These are phyloP conservation scores for Aplysina aerophoba DNA, from an alignment of 37 sponge, comb jelly and placozoan genomes.

Conservation along the genomic window DNA sequence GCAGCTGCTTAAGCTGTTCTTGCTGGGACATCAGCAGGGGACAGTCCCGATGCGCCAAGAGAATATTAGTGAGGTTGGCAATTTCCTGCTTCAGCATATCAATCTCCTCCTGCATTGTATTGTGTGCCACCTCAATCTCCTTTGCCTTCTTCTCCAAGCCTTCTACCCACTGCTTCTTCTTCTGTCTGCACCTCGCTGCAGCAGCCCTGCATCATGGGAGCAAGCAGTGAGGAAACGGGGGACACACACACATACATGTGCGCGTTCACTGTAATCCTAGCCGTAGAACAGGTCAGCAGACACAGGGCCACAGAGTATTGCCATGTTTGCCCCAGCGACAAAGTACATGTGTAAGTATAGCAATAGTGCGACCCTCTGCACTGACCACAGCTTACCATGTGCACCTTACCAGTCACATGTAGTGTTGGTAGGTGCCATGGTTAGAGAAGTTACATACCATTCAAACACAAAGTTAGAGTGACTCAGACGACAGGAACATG, in stretches of 20 bases:
- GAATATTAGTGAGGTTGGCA: slow-evolving; percentile 87
- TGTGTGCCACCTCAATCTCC: slow-evolving; percentile 62
- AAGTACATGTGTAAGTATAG: too few species aligned
- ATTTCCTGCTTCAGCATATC: slow-evolving; percentile 73
- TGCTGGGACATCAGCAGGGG: slow-evolving; percentile 73
- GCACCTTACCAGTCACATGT: too few species aligned
- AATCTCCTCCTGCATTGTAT: slow-evolving; percentile 72
- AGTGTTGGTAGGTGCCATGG: too few species aligned
- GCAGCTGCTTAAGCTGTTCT: slow-evolving; percentile 38
- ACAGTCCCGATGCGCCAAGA: slow-evolving; percentile 91
- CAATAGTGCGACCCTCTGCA: too few species aligned
- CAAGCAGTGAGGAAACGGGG: background rate
- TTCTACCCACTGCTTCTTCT: slow-evolving; percentile 90
- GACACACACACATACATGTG: background rate
- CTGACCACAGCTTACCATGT: too few species aligned
- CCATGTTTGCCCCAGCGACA: too few species aligned
- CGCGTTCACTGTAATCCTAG: too few species aligned
- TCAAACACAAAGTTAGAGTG: too few species aligned
- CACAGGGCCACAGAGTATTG: too few species aligned
- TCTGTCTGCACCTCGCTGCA: slow-evolving; percentile 83
- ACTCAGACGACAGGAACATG: too few species aligned
- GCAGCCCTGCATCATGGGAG: slow-evolving; percentile 71
- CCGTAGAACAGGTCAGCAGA: too few species aligned
- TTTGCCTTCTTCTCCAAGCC: slow-evolving; percentile 77
- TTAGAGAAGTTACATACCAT: too few species aligned